Evolutionary conservation across 2,797 vertebrate genomes (phyloP).

Genomic region (Etheostoma perlongum): DNA sequence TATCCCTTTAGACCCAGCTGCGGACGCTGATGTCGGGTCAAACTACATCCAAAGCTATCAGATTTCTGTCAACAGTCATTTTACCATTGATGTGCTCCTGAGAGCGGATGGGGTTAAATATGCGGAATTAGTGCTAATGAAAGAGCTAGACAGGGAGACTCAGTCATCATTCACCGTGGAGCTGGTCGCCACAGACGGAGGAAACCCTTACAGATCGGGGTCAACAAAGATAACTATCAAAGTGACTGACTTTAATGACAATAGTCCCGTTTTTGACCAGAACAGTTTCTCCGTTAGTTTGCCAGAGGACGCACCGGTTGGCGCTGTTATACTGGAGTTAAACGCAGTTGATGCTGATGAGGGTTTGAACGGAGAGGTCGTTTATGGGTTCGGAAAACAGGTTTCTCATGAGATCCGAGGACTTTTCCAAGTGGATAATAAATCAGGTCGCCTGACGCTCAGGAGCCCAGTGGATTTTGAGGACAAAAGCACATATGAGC

Average conservation of each 20-base stretch:
- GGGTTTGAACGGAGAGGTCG: constrained; percentile 91
- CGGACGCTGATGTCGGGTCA: constrained; percentile 92
- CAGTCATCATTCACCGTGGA: constrained; percentile 90
- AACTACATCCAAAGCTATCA: constrained; percentile 95
- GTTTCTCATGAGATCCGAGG: constrained; percentile 88
- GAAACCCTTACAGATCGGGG: constrained; percentile 87
- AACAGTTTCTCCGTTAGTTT: constrained; percentile 89
- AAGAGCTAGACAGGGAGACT: constrained; percentile 93
- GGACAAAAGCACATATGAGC: constrained; percentile 91
- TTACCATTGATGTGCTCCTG: constrained; percentile 93
- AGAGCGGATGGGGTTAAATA: constrained; percentile 95
- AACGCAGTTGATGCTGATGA: constrained; percentile 91
- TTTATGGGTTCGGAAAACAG: constrained; percentile 90
- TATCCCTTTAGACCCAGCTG: constrained; percentile 90
- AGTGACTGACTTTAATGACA: constrained; percentile 95
- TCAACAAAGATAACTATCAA: constrained; percentile 90
- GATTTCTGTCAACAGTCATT: constrained; percentile 93
- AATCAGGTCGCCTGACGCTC: constrained; percentile 89
- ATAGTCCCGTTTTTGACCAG: constrained; percentile 92
- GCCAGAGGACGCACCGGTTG: constrained; percentile 89
- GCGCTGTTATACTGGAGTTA: constrained; percentile 89
- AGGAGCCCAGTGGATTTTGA: constrained; percentile 92
- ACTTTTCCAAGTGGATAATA: constrained; percentile 91
- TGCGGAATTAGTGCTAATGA: constrained; percentile 94
- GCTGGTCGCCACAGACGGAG: constrained; percentile 93